Evolutionary conservation across 2,797 vertebrate genomes (phyloP).

Genomic region (Schizopygopsis malacanthus): DNA sequence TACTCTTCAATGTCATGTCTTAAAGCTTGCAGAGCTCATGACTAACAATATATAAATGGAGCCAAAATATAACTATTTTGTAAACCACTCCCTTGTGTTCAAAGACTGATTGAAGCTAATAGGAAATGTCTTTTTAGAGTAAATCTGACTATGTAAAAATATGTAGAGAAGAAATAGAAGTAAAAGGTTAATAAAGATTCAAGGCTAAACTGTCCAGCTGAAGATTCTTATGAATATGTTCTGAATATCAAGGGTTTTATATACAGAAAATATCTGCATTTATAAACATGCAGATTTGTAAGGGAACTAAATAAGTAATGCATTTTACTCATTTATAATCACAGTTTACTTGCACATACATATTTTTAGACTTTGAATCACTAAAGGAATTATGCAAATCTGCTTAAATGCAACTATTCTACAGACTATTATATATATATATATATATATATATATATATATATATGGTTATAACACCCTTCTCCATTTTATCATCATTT

Average conservation of each 20-base stretch:
- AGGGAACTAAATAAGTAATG: neutral
- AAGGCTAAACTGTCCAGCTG: neutral
- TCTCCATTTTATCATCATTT: neutral
- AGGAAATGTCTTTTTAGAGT: neutral
- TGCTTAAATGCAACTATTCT: neutral
- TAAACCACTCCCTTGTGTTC: neutral
- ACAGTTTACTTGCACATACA: neutral
- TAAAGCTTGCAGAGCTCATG: neutral
- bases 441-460: too few relatives aligned
- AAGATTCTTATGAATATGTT: neutral
- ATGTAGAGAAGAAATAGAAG: neutral
- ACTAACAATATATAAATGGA: slow-evolving; percentile 7
- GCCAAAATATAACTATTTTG: neutral
- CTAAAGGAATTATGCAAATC: slow-evolving; percentile 20
- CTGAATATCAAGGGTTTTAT: neutral
- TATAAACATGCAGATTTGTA: neutral
- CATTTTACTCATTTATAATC: neutral
- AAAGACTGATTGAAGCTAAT: neutral
- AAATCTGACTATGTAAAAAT: neutral
- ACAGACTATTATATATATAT: too few relatives aligned
- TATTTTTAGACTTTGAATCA: neutral
- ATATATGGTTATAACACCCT: neutral
- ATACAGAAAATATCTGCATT: too few relatives aligned
- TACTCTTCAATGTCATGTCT: slow-evolving; percentile 1
- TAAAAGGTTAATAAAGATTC: neutral